These are phyloP conservation scores for Apocheima hispidaria DNA, from an alignment of 2,888 invertebrate genomes.

Conservation along the genomic window DNA sequence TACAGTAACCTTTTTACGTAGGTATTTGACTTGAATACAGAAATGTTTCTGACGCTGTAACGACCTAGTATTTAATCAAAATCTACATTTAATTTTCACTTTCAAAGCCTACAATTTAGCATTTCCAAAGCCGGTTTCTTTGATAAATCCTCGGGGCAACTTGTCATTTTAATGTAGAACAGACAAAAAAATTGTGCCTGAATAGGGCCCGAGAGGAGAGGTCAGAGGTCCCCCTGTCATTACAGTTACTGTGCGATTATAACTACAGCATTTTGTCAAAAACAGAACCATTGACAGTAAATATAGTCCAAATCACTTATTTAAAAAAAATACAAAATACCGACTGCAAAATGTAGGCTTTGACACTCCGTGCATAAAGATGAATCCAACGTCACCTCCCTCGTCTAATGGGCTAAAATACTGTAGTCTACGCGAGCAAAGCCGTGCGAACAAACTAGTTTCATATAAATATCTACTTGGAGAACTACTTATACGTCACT, in stretches of 20 bases:
- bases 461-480: no score
- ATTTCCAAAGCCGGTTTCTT: slow-evolving; percentile 37
- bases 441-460: no score
- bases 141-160: slow-evolving; percentile 42
- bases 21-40: slow-evolving; percentile 18
- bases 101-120: slow-evolving; percentile 32
- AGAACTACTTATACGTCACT: no score
- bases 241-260: slow-evolving; percentile 22
- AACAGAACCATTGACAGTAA: background rate
- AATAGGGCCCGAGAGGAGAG: slow-evolving; percentile 26
- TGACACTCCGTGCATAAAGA: no score
- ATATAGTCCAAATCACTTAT: no score
- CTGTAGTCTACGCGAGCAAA: no score
- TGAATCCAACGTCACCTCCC: no score
- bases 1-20: slow-evolving; percentile 17
- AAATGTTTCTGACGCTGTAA: slow-evolving; percentile 15
- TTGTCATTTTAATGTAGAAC: slow-evolving; percentile 44
- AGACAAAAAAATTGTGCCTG: slow-evolving; percentile 36
- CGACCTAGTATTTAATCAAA: slow-evolving; percentile 24
- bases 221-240: slow-evolving; percentile 30
- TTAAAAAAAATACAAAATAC: no score
- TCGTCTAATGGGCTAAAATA: no score
- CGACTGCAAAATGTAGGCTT: no score
- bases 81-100: slow-evolving; percentile 26
- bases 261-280: slow-evolving; percentile 30